These are phyloP conservation scores for Zapornia atra DNA, from an alignment of 2,113 vertebrate species.

Conservation along the genomic window DNA sequence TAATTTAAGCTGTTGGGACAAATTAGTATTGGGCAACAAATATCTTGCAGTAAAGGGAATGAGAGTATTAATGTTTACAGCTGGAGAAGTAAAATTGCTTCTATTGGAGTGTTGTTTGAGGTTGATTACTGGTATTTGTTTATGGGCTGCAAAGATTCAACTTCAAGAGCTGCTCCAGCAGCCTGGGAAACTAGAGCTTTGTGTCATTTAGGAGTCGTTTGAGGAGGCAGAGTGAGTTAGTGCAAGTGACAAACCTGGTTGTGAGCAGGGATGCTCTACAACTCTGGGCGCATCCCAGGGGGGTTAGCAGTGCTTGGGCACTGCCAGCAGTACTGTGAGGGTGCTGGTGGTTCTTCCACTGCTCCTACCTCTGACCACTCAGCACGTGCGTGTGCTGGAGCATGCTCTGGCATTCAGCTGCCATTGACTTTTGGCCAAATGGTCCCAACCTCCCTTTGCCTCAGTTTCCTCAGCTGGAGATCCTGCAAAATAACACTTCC, in stretches of 20 bases:
- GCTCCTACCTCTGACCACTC: rapidly evolving
- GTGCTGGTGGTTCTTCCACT: neutral
- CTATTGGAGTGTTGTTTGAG: neutral
- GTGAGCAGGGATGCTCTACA: neutral
- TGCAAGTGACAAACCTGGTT: rapidly evolving
- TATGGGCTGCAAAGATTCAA: neutral
- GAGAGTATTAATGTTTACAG: neutral
- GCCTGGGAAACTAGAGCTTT: neutral
- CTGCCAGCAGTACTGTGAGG: rapidly evolving
- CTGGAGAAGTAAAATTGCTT: neutral
- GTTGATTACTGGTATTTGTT: neutral
- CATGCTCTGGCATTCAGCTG: neutral
- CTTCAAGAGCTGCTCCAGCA: neutral
- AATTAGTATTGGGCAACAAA: neutral
- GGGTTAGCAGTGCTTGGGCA: neutral
- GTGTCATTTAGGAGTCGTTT: rapidly evolving
- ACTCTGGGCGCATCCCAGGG: rapidly evolving
- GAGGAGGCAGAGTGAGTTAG: neutral
- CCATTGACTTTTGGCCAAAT: neutral
- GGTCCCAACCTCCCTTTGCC: neutral
- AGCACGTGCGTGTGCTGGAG: rapidly evolving
- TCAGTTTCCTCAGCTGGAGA: neutral
- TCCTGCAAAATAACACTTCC: neutral
- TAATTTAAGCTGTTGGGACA: neutral
- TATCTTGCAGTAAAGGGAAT: neutral